Conservation (phyloP, 2,888 invertebrate genomes). For the Heteromurus nitidus region DNA sequence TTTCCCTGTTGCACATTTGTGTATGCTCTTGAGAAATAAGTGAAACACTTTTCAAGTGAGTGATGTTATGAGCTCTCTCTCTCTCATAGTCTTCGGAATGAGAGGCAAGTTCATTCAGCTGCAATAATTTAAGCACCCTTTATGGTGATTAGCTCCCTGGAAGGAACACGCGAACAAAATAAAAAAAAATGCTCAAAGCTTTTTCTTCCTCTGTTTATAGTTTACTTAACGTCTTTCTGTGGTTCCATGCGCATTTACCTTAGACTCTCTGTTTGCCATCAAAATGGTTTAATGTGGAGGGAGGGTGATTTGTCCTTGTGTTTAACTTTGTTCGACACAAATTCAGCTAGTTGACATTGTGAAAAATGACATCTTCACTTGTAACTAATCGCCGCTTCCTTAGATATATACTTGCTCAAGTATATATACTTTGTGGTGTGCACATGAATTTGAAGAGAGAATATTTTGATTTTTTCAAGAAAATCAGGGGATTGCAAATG, state of each 20-base stretch:
- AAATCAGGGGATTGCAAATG: too few relatives aligned
- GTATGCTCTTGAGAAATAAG: slow-evolving; percentile 22
- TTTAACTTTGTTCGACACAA: too few relatives aligned
- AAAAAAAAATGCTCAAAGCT: neutral
- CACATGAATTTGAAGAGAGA: too few relatives aligned
- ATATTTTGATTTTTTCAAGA: too few relatives aligned
- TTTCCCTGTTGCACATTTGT: neutral
- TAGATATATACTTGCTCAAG: too few relatives aligned
- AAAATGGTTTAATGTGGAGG: too few relatives aligned
- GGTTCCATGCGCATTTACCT: slow-evolving; percentile 38
- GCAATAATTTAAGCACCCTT: slow-evolving; percentile 68
- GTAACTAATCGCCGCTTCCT: too few relatives aligned
- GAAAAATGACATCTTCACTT: slow-evolving; percentile 6
- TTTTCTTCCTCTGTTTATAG: slow-evolving; percentile 43
- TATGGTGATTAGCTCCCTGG: slow-evolving; percentile 66
- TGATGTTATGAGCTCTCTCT: slow-evolving; percentile 48
- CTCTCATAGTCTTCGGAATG: slow-evolving; percentile 7
- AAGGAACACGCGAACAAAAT: slow-evolving; percentile 54
- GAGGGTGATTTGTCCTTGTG: too few relatives aligned
- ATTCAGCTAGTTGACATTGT: neutral
- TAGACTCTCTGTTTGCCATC: neutral
- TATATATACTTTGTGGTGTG: too few relatives aligned
- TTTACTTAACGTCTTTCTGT: slow-evolving; percentile 59
- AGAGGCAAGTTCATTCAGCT: slow-evolving; percentile 62
- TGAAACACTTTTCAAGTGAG: slow-evolving; percentile 61